Base-by-base conservation (phyloP, 1,140 invertebrate species). In the Liolophura sinensis region DNA sequence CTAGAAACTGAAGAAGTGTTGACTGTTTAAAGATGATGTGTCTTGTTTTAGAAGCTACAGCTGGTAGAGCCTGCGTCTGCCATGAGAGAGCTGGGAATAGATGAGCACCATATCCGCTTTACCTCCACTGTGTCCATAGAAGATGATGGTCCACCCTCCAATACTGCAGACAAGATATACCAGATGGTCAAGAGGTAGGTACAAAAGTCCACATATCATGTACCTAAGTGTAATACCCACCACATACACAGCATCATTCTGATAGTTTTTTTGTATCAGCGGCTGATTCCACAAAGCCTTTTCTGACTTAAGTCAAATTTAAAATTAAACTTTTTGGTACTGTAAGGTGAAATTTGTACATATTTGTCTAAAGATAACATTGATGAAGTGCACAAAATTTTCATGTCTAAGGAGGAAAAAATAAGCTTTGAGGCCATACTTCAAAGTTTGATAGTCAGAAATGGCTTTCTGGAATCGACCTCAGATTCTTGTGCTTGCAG, bases 41-140 rank as follows among this genome's bases (percentile, higher is more conserved):
- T 12, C 50, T 62, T 66, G 18, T 66, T 56, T 48, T 68, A 87
- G 85, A 90, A 90, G 72, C 87, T 96, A 48, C 93, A 92, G 81
- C 87, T 98, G 31, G 89, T 97, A 82, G 94, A 96, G 81, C 89
- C 96, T 9, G 93, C 94, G 71, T 91, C 94, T 77, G 93, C 95
- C 5, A 91, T 93, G 71, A 90, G 92, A 81, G 94, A 97, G 81
- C 89, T 94, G 27, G 95, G 94, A 57, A 90, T 98, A 46, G 91
- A 91, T 65, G 85, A 87, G 80, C 80, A 90, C 91, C 9, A 91
- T 72, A 83, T 94, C 59, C 88, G 93, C 58, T 97, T 97, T 80
- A 97, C 95, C 0, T 96, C 94, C 24, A 94, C 92, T 65, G 88
- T 97, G 0, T 88, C 91, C 69, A 87, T 97, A 64, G 89, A 93